Evolutionary conservation across 2,888 invertebrate species (phyloP).

Genomic region (Opisthograptis luteolata): DNA sequence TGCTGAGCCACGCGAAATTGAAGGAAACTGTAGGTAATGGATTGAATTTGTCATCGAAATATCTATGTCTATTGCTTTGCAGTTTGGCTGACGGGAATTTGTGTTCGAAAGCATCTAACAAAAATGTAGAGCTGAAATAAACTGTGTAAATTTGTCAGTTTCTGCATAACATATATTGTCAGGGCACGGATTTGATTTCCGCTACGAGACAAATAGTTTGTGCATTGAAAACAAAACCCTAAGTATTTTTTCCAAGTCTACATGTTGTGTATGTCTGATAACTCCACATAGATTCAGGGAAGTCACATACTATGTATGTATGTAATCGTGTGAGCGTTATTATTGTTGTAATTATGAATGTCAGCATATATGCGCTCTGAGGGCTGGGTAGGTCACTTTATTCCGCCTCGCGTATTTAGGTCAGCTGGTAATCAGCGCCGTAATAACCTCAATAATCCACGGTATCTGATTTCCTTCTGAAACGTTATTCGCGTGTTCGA

Average conservation of each 20-base stretch:
- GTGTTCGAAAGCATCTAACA: slow-evolving; percentile 4
- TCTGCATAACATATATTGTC: too few species aligned
- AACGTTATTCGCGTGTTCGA: slow-evolving; percentile 46
- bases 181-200: too few species aligned
- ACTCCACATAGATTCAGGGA: too few species aligned
- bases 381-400: slow-evolving; percentile 45
- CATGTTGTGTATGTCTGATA: too few species aligned
- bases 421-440: slow-evolving; percentile 65
- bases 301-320: too few species aligned
- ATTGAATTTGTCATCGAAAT: slow-evolving; percentile 17
- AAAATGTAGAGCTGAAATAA: slow-evolving; percentile 2
- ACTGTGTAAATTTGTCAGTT: too few species aligned
- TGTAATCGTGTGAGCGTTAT: too few species aligned
- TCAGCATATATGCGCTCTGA: slow-evolving; percentile 36
- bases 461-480: slow-evolving; percentile 50
- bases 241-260: too few species aligned
- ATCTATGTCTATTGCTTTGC: slow-evolving; percentile 4
- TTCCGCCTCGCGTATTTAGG: slow-evolving; percentile 56
- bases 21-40: slow-evolving; percentile 24
- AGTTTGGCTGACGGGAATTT: not conserved
- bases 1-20: slow-evolving; percentile 22
- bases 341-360: too few species aligned
- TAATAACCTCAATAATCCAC: slow-evolving; percentile 65
- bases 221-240: too few species aligned
- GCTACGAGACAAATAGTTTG: too few species aligned